Conservation (phyloP, 2,888 invertebrate genomes). For the Eupithecia dodoneata region DNA sequence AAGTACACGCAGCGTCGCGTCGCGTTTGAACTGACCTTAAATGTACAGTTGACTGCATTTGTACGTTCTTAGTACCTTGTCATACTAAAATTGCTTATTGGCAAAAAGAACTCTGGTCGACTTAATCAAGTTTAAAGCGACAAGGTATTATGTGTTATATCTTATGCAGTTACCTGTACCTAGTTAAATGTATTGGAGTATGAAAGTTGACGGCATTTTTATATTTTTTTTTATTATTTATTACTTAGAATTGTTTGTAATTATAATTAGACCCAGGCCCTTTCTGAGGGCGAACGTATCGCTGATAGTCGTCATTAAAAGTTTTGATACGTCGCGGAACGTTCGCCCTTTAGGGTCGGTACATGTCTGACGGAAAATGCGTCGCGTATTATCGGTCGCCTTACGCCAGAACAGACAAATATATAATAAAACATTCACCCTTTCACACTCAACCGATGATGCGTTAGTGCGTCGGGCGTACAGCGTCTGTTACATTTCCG, state of each 20-base stretch:
- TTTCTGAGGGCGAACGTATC: neutral
- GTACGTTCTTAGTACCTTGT: neutral
- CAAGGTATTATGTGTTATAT: neutral
- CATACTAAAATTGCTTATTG: neutral
- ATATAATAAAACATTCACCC: too few species aligned
- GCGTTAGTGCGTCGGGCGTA: too few species aligned
- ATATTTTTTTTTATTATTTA: neutral
- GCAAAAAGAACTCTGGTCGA: neutral
- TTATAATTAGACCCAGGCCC: neutral
- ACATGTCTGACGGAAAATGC: too few species aligned
- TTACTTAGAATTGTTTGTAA: neutral
- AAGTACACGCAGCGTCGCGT: too few species aligned
- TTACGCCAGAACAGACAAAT: too few species aligned
- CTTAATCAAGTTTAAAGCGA: neutral
- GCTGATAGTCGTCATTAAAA: neutral
- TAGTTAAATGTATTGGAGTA: conserved; percentile 1
- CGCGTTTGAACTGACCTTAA: neutral
- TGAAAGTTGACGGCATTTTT: conserved; percentile 11
- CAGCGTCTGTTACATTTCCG: too few species aligned
- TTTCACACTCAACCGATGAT: too few species aligned
- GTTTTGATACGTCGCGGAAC: neutral
- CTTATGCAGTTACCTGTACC: neutral
- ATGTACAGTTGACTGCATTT: neutral
- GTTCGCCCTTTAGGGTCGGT: neutral
- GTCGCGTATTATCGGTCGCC: too few species aligned